Conservation (phyloP, 2,888 invertebrate genomes). For the Eupithecia tripunctaria region DNA sequence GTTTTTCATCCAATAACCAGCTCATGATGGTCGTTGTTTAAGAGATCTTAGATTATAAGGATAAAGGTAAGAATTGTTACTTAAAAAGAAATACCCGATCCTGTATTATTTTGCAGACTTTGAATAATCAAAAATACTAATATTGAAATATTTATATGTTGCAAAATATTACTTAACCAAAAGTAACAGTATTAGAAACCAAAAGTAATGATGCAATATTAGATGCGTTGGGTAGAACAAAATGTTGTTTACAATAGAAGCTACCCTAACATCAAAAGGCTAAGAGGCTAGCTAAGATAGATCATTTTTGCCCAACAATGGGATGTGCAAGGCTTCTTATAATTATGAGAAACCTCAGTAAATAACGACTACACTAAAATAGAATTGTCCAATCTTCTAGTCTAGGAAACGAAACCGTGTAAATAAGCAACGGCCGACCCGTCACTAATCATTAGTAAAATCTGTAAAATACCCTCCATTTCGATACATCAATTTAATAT, state of each 20-base stretch:
- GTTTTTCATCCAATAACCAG: no score
- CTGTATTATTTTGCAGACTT: neutral
- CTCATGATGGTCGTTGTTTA: no score
- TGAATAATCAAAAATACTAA: neutral
- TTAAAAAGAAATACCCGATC: no score
- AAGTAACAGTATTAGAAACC: no score
- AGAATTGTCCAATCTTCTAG: neutral
- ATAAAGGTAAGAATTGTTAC: no score
- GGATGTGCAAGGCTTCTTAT: neutral
- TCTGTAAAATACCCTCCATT: conserved; percentile 20
- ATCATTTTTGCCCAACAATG: neutral
- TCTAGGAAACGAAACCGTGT: neutral
- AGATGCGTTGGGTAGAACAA: neutral
- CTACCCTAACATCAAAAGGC: neutral
- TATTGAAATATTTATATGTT: neutral
- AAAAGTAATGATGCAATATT: neutral
- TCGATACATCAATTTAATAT: conserved; percentile 40
- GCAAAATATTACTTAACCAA: neutral
- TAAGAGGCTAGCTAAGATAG: neutral
- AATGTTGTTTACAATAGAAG: neutral
- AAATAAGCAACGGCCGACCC: conserved; percentile 20
- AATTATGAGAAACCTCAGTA: neutral
- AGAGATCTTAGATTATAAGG: no score
- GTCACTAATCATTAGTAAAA: conserved; percentile 32
- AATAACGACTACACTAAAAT: neutral